Percentiles rank a stretch among this genome's conserved stretches.
Conservation (phyloP, 1,140 invertebrate species). For the Zaprionus taronus region DNA sequence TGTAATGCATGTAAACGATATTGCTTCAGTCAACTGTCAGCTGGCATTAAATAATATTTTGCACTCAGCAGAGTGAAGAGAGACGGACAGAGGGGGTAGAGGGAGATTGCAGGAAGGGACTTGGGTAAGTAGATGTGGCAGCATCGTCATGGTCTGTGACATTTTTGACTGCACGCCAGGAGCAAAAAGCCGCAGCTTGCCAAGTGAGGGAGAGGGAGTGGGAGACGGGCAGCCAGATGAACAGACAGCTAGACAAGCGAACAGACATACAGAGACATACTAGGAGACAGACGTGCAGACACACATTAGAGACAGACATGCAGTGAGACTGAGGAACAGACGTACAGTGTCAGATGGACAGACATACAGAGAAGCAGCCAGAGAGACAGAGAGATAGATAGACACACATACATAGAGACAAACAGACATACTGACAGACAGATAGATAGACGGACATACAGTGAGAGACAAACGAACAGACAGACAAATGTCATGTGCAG, state of each 20-base stretch:
- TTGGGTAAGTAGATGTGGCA: constrained; percentile 28
- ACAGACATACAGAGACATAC: constrained; percentile 10
- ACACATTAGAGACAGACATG: constrained; percentile 4
- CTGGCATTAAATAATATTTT: constrained; percentile 82
- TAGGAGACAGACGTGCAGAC: constrained; percentile 7
- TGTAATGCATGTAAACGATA: constrained; percentile 80
- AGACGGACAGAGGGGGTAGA: neutral
- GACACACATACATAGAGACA: constrained; percentile 5
- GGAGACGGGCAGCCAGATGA: constrained; percentile 1
- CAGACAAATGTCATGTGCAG: constrained; percentile 65
- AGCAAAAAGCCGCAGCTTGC: constrained; percentile 41
- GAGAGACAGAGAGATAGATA: neutral
- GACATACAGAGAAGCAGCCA: neutral
- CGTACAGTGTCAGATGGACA: constrained; percentile 4
- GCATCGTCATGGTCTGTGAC: constrained; percentile 57
- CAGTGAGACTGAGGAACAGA: neutral
- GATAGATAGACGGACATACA: constrained; percentile 12
- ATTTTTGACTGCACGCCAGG: constrained; percentile 75
- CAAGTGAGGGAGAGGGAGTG: neutral
- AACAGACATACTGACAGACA: constrained; percentile 11
- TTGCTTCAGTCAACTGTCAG: constrained; percentile 79
- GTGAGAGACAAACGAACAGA: neutral
- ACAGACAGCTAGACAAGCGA: constrained; percentile 18
- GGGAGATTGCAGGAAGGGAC: neutral
- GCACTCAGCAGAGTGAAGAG: constrained; percentile 28